Conservation (phyloP, 64 coral and sea anemone species). For the Stichodactyla helianthus region DNA sequence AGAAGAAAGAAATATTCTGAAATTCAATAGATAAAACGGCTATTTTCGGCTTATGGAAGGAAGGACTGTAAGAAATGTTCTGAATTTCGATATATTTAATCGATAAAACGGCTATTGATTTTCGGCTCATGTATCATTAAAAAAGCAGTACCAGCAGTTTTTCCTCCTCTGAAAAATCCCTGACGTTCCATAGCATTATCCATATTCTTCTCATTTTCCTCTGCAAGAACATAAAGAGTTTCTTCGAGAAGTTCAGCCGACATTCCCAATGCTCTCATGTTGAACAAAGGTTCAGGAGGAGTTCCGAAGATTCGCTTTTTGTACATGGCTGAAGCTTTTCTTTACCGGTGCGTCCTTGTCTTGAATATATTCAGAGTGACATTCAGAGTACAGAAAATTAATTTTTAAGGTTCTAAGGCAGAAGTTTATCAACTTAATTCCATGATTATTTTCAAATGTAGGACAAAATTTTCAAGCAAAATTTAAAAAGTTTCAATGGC, state of each 20-base stretch:
- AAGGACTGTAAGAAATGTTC: constrained; percentile 64
- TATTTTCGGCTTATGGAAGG: background rate
- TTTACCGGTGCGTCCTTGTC: background rate
- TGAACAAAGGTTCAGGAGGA: constrained; percentile 96
- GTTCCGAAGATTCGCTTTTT: constrained; percentile 94
- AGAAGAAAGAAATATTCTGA: constrained; percentile 90
- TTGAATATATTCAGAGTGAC: background rate
- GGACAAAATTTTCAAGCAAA: background rate
- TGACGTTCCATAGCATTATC: constrained; percentile 61
- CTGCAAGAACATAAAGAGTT: constrained; percentile 82
- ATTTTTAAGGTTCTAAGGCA: background rate
- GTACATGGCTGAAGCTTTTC: constrained; percentile 40
- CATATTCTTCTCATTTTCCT: constrained; percentile 95
- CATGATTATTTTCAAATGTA: background rate
- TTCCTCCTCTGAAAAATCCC: constrained; percentile 90
- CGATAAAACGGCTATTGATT: background rate
- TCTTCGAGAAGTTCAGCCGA: constrained; percentile 92
- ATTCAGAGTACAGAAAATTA: background rate
- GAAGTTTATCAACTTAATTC: background rate
- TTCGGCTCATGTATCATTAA: background rate
- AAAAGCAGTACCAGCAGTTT: constrained; percentile 65
- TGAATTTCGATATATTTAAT: constrained; percentile 23
- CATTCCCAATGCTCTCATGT: constrained; percentile 70
- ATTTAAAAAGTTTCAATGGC: background rate
- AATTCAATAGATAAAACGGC: background rate